These are phyloP conservation scores for Diplodus puntazzo DNA, from an alignment of 2,797 vertebrate genomes.

Conservation along the genomic window DNA sequence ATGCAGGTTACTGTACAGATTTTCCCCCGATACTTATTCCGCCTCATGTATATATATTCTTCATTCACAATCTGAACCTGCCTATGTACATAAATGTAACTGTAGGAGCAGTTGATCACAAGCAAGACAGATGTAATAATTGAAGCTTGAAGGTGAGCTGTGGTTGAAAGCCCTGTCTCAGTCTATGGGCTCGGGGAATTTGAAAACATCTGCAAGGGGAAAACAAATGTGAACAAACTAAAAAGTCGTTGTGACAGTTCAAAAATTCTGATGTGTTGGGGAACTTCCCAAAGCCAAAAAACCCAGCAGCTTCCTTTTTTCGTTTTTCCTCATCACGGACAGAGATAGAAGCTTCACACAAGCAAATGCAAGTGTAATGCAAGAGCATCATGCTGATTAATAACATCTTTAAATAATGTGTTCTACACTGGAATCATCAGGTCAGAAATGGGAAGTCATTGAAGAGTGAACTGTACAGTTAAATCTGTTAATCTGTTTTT, in stretches of 20 bases:
- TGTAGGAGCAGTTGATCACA: not conserved
- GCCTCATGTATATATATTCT: not conserved
- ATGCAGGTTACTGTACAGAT: too few species aligned
- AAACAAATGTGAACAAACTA: not conserved
- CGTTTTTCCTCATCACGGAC: not conserved
- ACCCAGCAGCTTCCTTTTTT: not conserved
- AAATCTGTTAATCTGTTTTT: not conserved
- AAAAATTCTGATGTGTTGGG: constrained; percentile 7
- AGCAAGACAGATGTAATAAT: not conserved
- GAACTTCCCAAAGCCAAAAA: constrained; percentile 11
- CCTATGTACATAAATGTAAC: not conserved
- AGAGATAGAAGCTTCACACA: not conserved
- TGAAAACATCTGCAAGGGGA: not conserved
- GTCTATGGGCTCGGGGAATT: not conserved
- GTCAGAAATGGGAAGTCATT: too few species aligned
- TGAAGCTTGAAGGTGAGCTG: not conserved
- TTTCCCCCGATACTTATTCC: too few species aligned
- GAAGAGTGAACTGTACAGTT: too few species aligned
- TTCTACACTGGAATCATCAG: not conserved
- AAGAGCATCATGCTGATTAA: too few species aligned
- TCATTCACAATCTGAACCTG: not conserved
- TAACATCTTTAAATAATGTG: too few species aligned
- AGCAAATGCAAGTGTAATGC: not conserved
- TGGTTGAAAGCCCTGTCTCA: not conserved
- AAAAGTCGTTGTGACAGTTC: not conserved